Evolutionary conservation across 2,888 invertebrate species (phyloP).

Genomic region (Elmis aenea): DNA sequence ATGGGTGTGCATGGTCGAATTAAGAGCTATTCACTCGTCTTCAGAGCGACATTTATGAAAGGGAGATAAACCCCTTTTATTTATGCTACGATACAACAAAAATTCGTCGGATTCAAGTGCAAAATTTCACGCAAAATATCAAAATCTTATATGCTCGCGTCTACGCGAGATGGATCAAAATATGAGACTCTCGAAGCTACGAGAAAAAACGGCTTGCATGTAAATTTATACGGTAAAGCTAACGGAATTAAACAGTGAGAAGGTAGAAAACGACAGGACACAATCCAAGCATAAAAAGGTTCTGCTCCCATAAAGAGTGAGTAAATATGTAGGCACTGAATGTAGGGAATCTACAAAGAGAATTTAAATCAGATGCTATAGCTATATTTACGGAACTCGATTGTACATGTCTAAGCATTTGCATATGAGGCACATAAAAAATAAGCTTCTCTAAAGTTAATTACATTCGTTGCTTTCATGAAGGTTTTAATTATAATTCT

Average conservation of each 20-base stretch:
- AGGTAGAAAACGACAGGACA: slow-evolving; percentile 9
- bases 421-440: no score
- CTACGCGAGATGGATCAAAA: no score
- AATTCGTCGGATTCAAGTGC: no score
- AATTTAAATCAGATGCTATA: slow-evolving; percentile 19
- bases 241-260: slow-evolving; percentile 14
- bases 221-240: slow-evolving; percentile 14
- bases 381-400: no score
- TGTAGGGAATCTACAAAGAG: slow-evolving; percentile 10
- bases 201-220: slow-evolving; percentile 7
- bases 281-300: slow-evolving; percentile 18
- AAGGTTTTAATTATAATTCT: no score
- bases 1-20: slow-evolving; percentile 39
- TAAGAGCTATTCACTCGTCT: slow-evolving; percentile 37
- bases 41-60: slow-evolving; percentile 29
- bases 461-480: no score
- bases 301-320: slow-evolving; percentile 15
- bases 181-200: no score
- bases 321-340: slow-evolving; percentile 11
- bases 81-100: no score
- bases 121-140: no score
- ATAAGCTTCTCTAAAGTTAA: no score
- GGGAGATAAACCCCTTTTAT: slow-evolving; percentile 25
- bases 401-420: no score
- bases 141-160: no score